Evolutionary conservation across 1,140 invertebrate species (phyloP).

Genomic region (Periplaneta americana): DNA sequence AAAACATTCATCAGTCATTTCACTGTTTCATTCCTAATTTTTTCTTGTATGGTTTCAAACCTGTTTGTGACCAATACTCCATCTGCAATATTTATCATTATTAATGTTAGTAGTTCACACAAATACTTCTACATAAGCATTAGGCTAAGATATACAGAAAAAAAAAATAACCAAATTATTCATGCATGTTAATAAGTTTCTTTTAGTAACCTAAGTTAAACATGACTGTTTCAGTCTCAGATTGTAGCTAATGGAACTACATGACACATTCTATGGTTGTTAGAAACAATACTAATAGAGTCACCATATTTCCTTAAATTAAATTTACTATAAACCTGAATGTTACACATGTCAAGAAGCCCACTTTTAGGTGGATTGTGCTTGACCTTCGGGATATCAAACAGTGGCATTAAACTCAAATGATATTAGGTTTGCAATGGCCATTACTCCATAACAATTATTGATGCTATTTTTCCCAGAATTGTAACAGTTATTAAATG

Average conservation of each 20-base stretch:
- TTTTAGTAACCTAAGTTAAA: background rate
- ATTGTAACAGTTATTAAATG: background rate
- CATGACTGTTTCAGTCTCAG: background rate
- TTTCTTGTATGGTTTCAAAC: background rate
- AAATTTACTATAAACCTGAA: background rate
- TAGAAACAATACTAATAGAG: background rate
- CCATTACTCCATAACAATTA: background rate
- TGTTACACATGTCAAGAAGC: background rate
- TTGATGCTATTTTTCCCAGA: background rate
- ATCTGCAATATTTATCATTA: background rate
- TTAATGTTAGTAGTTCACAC: background rate
- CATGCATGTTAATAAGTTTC: background rate
- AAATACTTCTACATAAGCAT: background rate
- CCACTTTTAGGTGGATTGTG: background rate
- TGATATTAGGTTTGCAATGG: background rate
- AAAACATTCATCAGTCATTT: too few species aligned
- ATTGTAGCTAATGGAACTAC: background rate
- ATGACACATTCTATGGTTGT: background rate
- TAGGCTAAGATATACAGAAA: background rate
- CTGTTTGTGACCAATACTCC: background rate
- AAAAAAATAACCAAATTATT: background rate
- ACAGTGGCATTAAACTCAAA: background rate
- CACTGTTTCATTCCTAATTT: too few species aligned
- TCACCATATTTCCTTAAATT: background rate
- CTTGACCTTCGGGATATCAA: background rate